These are phyloP conservation scores for Pocillopora grandis DNA, from an alignment of 92 coral and sea anemone species.

Conservation along the genomic window DNA sequence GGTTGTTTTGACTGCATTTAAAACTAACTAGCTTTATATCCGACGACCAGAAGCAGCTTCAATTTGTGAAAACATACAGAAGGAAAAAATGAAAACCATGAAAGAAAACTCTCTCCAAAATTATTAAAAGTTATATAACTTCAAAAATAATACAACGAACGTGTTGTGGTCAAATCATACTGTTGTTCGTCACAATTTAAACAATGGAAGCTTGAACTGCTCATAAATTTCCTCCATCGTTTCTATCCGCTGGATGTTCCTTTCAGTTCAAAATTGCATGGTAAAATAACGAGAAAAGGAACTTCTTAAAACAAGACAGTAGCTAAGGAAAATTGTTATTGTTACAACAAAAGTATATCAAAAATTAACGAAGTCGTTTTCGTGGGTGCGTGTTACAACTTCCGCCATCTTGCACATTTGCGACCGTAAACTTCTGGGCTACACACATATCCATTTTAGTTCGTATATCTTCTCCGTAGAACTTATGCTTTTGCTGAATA, in stretches of 20 bases:
- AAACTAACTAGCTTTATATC: constrained; percentile 7
- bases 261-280: neutral
- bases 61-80: neutral
- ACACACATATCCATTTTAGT: neutral
- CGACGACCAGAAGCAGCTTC: neutral
- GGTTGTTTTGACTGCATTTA: neutral
- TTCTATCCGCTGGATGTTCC: neutral
- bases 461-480: neutral
- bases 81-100: neutral
- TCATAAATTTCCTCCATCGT: neutral
- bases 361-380: neutral
- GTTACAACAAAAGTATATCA: neutral
- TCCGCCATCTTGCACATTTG: neutral
- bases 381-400: neutral
- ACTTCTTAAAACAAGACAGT: neutral
- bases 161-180: neutral
- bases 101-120: neutral
- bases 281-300: neutral
- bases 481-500: neutral
- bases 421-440: neutral
- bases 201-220: neutral
- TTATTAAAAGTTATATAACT: too few species aligned
- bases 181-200: neutral
- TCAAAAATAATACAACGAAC: neutral
- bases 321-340: neutral